phyloP scores from a whole-genome alignment of 2,113 vertebrate genomes.

The Verasper variegatus region DNA sequence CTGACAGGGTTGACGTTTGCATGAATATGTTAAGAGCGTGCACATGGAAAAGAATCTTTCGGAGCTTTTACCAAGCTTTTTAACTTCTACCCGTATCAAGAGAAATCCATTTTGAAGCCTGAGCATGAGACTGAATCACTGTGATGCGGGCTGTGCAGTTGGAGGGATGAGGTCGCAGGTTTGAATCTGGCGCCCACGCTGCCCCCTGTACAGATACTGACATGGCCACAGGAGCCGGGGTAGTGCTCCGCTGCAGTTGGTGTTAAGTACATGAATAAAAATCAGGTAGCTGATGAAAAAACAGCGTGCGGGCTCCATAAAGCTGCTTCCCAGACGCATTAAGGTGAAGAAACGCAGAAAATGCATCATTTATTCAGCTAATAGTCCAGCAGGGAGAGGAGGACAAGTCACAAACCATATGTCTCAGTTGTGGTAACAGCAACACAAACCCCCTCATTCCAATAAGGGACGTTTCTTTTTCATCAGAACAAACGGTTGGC shows the following conservation, averaged over 20 bases:
- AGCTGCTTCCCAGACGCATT: conserved; percentile 26
- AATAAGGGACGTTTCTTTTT: conserved; percentile 16
- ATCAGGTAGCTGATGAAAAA: conserved; percentile 11
- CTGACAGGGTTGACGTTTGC: conserved; percentile 7
- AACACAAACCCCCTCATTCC: conserved; percentile 17
- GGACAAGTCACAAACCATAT: conserved; percentile 12
- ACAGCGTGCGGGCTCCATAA: conserved; percentile 30
- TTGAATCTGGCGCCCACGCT: conserved; percentile 27
- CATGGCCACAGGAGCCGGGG: neutral
- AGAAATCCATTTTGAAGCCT: neutral
- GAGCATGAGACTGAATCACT: neutral
- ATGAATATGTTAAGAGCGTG: conserved; percentile 16
- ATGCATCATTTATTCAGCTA: conserved; percentile 31
- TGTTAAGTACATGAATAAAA: conserved; percentile 24
- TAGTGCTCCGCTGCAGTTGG: conserved; percentile 3
- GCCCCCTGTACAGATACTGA: neutral
- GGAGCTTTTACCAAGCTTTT: neutral
- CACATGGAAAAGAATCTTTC: conserved; percentile 14
- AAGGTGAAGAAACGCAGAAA: conserved; percentile 32
- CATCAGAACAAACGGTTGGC: conserved; percentile 14
- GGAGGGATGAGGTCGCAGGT: conserved; percentile 14
- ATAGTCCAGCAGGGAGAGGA: conserved; percentile 27
- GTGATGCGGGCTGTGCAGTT: neutral
- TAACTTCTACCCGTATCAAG: neutral
- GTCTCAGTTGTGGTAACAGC: neutral